Evolutionary conservation across 2,797 vertebrate genomes (phyloP), one percentile per base, ranked within the genome.

Genomic region (Melanogrammus aeglefinus): DNA sequence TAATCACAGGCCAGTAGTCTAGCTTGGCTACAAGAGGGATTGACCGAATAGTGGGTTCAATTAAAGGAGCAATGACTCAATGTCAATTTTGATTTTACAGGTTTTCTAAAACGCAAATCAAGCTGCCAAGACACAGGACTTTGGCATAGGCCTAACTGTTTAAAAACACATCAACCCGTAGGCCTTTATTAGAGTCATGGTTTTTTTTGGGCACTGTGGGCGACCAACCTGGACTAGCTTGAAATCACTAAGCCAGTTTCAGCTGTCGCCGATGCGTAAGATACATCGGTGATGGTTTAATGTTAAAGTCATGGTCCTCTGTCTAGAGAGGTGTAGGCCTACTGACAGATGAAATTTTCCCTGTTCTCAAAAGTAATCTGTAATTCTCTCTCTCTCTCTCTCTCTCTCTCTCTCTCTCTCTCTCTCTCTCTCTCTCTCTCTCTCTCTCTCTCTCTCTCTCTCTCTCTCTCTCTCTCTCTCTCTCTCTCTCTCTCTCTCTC

Each of bases 351-450:
- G 51, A 57, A 79, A 77, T 80, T 84, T 84, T 83, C 85, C 87
- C 85, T 76, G 78, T 85, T 88, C 85, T 81, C 83, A 83, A 83
- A 90, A 88, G 84, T 73, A 74, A 81, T 78, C 84, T 88, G 82
- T 84, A 88, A 87, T 75, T n/a, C 51, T 57, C 51, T 57, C 51
- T 21, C 18, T 85, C 66, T 27, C 18, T 85, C 66, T 27, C 18
- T 85, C 66, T 27, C 14, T 85, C 66, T 27, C 18, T 85, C 66
- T 51, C 47, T 51, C 47, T 31, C 31, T 51, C 18, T 85, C 66
- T 24, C 18, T 85, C 66, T 24, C 18, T 85, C 66, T 24, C 18
- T 85, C 66, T 24, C 18, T 85, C 66, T 24, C 18, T 85, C 66
- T 24, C 18, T 85, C 66, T 24, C 18, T 85, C 66, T 24, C 18